Evolutionary conservation across 2,113 vertebrate species (phyloP).

Genomic region (Proterorhinus semilunaris): DNA sequence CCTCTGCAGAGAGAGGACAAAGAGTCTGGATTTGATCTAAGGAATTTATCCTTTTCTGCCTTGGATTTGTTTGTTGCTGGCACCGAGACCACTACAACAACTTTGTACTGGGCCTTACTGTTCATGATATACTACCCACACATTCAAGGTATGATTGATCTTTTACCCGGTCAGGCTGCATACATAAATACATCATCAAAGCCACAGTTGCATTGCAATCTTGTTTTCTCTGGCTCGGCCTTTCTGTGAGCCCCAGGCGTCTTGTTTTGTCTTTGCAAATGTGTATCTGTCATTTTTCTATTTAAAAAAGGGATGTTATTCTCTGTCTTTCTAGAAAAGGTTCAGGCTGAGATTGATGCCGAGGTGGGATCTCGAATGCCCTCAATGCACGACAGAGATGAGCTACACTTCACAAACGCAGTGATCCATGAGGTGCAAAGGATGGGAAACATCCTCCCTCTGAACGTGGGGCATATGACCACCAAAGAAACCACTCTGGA

Average conservation of each 20-base stretch:
- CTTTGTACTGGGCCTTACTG: conserved; percentile 79
- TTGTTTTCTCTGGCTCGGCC: no score
- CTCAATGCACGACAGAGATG: conserved; percentile 63
- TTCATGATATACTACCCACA: conserved; percentile 78
- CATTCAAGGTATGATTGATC: conserved; percentile 71
- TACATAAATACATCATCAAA: no score
- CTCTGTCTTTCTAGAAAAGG: conserved; percentile 38
- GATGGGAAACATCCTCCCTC: conserved; percentile 72
- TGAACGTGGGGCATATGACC: conserved; percentile 56
- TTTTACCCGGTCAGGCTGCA: no score
- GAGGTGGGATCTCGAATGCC: conserved; percentile 65
- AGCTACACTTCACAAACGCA: conserved; percentile 80
- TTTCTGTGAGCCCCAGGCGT: no score
- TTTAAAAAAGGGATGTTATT: neutral
- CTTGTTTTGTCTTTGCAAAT: no score
- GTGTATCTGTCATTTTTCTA: no score
- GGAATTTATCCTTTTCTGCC: conserved; percentile 60
- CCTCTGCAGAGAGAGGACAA: conserved; percentile 19
- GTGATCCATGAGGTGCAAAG: conserved; percentile 84
- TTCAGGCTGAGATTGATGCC: conserved; percentile 70
- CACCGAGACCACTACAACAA: conserved; percentile 81
- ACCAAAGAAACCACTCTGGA: conserved; percentile 54
- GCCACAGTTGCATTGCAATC: no score
- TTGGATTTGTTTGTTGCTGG: conserved; percentile 81
- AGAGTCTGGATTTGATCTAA: conserved; percentile 60